Percentiles rank a stretch among this genome's conserved stretches.
These are phyloP conservation scores for Danio aesculapii DNA, from an alignment of 2,797 vertebrate genomes.

Conservation along the genomic window DNA sequence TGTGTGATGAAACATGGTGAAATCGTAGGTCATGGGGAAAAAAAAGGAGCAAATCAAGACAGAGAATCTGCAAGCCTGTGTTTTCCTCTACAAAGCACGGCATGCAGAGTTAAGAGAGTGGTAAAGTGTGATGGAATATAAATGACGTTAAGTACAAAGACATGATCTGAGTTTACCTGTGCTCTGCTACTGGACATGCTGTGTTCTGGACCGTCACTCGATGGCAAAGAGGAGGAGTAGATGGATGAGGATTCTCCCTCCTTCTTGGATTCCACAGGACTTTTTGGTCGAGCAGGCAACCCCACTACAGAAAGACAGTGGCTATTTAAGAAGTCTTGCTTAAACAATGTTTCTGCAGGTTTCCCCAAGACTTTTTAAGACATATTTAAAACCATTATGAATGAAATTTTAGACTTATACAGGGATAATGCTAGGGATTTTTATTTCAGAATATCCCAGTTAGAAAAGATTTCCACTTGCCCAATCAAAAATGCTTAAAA, in stretches of 20 bases:
- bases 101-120: background rate
- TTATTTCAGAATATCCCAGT: too few relatives aligned
- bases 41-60: conserved; percentile 8
- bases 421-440: too few relatives aligned
- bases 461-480: too few relatives aligned
- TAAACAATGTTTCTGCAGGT: too few relatives aligned
- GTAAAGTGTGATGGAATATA: background rate
- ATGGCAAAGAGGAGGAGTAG: conserved; percentile 94
- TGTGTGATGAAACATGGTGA: conserved; percentile 34
- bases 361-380: too few relatives aligned
- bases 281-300: conserved; percentile 93
- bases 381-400: too few relatives aligned
- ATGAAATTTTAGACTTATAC: too few relatives aligned
- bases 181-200: conserved; percentile 78
- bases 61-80: background rate
- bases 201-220: conserved; percentile 91
- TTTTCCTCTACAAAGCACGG: background rate
- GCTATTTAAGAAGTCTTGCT: too few relatives aligned
- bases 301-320: conserved; percentile 77
- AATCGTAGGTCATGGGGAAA: conserved; percentile 6
- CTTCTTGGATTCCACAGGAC: conserved; percentile 91
- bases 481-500: too few relatives aligned
- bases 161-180: conserved; percentile 79
- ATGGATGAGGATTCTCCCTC: conserved; percentile 88
- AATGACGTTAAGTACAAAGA: background rate